Evolutionary conservation across 2,888 invertebrate species (phyloP).

Genomic region (Monopis laevigella): DNA sequence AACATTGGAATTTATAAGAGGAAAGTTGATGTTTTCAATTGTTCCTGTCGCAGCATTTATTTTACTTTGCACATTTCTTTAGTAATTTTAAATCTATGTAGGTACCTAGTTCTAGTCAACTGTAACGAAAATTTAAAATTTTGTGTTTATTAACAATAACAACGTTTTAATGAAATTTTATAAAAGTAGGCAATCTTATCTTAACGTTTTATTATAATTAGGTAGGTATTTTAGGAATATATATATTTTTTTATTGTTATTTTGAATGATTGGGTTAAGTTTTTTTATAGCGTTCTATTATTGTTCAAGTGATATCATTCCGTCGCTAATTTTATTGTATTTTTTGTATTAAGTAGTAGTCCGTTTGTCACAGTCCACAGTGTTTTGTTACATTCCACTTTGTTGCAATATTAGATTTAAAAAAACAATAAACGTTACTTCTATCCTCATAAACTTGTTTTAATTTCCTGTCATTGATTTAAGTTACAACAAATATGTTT

Average conservation of each 20-base stretch:
- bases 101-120: not conserved
- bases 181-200: not conserved
- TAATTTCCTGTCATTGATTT: too few species aligned
- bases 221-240: not conserved
- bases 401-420: conserved; percentile 42
- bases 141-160: not conserved
- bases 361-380: too few species aligned
- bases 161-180: not conserved
- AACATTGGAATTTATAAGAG: not conserved
- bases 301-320: too few species aligned
- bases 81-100: not conserved
- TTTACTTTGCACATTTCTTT: not conserved
- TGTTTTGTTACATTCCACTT: conserved; percentile 29
- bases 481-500: too few species aligned
- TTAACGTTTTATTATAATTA: not conserved
- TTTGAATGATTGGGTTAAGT: not conserved
- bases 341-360: too few species aligned
- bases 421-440: too few species aligned
- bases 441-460: too few species aligned
- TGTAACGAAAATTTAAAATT: not conserved
- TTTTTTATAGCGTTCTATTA: too few species aligned
- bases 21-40: not conserved
- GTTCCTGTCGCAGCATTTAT: not conserved
- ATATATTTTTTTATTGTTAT: not conserved
- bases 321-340: too few species aligned